Evolutionary conservation across 53 echinoderm and acorn worm genomes (phyloP), one percentile per base, ranked within the genome.

Genomic region (Patiria pectinifera): DNA sequence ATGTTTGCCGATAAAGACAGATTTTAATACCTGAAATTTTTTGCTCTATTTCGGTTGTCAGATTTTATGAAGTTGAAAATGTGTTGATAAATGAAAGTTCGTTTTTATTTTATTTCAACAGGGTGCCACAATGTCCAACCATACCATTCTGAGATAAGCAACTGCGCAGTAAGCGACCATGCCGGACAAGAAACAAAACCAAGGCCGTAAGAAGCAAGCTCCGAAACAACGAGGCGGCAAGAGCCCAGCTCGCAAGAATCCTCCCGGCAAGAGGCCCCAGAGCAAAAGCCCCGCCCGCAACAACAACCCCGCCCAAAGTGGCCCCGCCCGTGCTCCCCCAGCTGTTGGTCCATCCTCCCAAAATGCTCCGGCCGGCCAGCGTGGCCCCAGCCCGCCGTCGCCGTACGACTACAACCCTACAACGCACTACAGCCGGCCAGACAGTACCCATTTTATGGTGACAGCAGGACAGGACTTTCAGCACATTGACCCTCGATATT

Each of bases 381-480:
- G 58, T n/a, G 59, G 7, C 2, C 78, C 35, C 19, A 69, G 63
- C 69, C 84, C 78, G 3, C 76, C 74, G 6, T 4, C 26, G 35
- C 76, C 13, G 59, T 88, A 88, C 45, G 88, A 78, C 26, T 45
- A 77, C 44, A 78, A 35, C 13, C 8, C 77, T 21, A 78, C 71
- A 13, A 49, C 78, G 16, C 88, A 88, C 61, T 88, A 88, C 88
- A 78, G 78, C 45, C 88, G 88, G 23, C 59, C 53, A 15, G 45
- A 61, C 4, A 88, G 58, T 59, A 77, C 12, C 78, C 45, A 13
- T 60, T 61, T 61, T 1, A 87, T 87, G 87, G 87, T 87, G 78
- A 87, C 62, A 59, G 88, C 45, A 18, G 88, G 78, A 45, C 88
- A 88, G 62, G 88, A 88, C 78, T 88, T 88, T 61, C 88, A 88